Base-by-base conservation (phyloP, 2,888 invertebrate species). In the Platynereis dumerilii region DNA sequence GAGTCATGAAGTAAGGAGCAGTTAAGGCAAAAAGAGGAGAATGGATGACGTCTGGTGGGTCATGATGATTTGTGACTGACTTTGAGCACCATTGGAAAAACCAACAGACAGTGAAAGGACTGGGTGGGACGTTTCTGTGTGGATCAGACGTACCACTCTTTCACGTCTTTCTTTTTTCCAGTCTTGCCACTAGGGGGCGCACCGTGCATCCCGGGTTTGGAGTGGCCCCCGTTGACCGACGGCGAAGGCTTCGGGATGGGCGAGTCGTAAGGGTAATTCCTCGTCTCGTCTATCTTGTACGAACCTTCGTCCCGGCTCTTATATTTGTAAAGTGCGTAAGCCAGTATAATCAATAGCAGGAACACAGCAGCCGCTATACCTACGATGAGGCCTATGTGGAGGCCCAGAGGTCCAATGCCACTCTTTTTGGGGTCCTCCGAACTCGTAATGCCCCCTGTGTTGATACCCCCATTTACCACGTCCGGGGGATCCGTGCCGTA, bases 341-440 rank as follows among this genome's bases (percentile, higher is more conserved):
- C 93, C 76, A 96, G 88, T 76, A 96, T 92, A 67, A 95, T 88
- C 68, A 97, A 89, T 28, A 85, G 79, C 63, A 96, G 92, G 71
- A 96, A 90, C 71, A 93, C 92, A 55, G 93, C 94, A 2, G 94
- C 94, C 67, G 94, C 93, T 74, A 96, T 93, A 72, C 92, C 92
- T 65, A 93, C 91, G 65, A 93, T 91, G 77, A 93, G 87, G 68
- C 78, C 76, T 74, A 78, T 70, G 73, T 78, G 71, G 61, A 71
- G 58, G n/a, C 60, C 64, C 17, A 58, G 44, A 62, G 69, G 58
- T 15, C 57, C 64, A 12, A 53, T 34, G 59, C 67, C 69, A 60
- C 54, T 53, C 20, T 29, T 56, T 17, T 57, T 57, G 29, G 52
- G 48, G 39, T 39, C 56, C 26, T 45, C 53, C n/a, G 54, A 54